Conservation (phyloP, 1,140 invertebrate genomes). For the Copidosoma floridanum region DNA sequence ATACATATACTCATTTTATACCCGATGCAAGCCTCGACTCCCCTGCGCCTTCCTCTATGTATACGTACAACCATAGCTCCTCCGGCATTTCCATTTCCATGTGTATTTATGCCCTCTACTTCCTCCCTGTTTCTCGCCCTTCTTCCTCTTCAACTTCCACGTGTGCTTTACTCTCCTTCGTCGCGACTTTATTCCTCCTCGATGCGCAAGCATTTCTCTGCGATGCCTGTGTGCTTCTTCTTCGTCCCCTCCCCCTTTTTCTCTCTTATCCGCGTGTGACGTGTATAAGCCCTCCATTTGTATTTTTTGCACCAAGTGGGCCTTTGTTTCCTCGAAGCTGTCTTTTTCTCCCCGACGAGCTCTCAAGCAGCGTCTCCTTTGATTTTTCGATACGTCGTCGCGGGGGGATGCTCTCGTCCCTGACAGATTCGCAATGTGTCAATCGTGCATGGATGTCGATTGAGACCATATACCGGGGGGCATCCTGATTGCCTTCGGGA, state of each 20-base stretch:
- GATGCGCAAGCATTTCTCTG: too few species aligned
- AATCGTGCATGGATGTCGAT: not conserved
- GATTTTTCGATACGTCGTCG: too few species aligned
- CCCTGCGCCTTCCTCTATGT: too few species aligned
- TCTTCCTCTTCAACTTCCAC: not conserved
- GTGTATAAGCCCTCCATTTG: slow-evolving; percentile 4
- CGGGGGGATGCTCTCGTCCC: not conserved
- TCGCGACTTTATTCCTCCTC: too few species aligned
- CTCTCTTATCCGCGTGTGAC: too few species aligned
- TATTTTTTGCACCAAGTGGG: slow-evolving; percentile 9
- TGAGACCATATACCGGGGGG: too few species aligned
- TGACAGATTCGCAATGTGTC: not conserved
- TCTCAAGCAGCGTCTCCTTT: too few species aligned
- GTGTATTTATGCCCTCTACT: slow-evolving; percentile 37
- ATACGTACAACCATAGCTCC: slow-evolving; percentile 8
- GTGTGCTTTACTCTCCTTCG: not conserved
- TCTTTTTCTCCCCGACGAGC: not conserved
- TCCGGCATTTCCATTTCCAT: slow-evolving; percentile 40
- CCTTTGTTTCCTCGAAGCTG: slow-evolving; percentile 7
- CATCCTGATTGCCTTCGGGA: too few species aligned
- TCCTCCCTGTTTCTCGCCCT: not conserved
- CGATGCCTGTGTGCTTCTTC: too few species aligned
- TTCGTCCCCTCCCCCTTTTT: too few species aligned
- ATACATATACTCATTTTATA: too few species aligned
- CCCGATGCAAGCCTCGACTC: slow-evolving; percentile 3